Base-by-base conservation (phyloP, 2,113 vertebrate genomes). In the Charadrius vociferus region DNA sequence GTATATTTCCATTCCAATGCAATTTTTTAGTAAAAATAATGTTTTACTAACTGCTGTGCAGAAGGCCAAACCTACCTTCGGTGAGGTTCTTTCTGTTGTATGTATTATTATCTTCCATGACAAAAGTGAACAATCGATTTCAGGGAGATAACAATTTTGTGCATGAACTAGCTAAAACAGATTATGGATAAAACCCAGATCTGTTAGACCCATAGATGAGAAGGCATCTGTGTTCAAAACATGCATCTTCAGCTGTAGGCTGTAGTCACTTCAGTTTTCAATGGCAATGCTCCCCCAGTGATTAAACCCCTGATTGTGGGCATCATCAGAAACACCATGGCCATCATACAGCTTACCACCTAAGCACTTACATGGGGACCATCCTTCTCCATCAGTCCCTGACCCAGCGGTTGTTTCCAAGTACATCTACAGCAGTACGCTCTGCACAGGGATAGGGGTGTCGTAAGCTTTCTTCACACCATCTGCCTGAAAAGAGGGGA, bases 201-300 rank as follows among this genome's bases (percentile, higher is more conserved):
- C 24, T 6, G 21, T 59, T 50, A 71, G 62, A 53, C 12, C 66
- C 56, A 56, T 43, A 37, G 32, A 43, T 0, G 2, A 24, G 49
- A 23, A 58, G 50, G 21, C 3, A n/a, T 39, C 18, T 39, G 3
- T 49, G 11, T 82, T 79, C 56, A 82, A 47, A 91, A 80, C 14
- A 50, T 15, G 7, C 9, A 12, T 34, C 21, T 50, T 77, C 67
- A 77, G 3, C 23, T 47, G 23, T 7, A 56, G 39, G 37, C 6
- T 45, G 8, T 3, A 41, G 21, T 19, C 26, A 65, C 6, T 16
- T 65, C 43, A 34, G 18, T 70, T 72, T 23, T 78, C 74, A 30
- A 0, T 5, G 16, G 21, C n/a, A 22, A 0, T 15, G 7, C 7
- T 68, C 41, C 12, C 20, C 10, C 22, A 8, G 4, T 41, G 24